These are phyloP conservation scores for Liasis olivaceus DNA, from an alignment of 2,797 vertebrate species.

Conservation along the genomic window DNA sequence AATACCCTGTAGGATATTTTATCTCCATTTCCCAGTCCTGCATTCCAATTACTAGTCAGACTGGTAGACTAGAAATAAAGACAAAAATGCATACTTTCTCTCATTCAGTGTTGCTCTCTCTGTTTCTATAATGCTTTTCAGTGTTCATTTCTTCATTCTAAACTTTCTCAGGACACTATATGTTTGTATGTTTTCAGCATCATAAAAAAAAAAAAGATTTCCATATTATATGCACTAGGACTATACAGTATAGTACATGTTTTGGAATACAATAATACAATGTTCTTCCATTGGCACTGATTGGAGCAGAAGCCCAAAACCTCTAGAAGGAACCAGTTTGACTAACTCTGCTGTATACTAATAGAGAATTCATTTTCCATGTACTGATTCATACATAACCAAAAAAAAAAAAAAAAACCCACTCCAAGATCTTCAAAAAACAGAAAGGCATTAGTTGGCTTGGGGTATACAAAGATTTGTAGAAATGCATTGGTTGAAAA, in stretches of 20 bases:
- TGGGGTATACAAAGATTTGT: neutral
- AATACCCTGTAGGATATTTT: neutral
- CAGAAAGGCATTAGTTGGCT: neutral
- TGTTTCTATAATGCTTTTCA: neutral
- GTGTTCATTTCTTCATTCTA: neutral
- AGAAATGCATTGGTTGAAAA: neutral
- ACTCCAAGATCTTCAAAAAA: neutral
- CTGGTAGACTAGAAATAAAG: neutral
- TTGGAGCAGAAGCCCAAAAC: neutral
- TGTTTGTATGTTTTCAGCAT: neutral
- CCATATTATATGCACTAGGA: neutral
- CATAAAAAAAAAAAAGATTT: neutral
- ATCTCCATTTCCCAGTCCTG: neutral
- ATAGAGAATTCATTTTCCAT: neutral
- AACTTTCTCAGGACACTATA: neutral
- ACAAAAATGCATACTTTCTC: neutral
- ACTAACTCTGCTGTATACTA: neutral
- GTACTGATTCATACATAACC: neutral
- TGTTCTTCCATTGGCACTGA: neutral
- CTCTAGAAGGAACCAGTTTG: neutral
- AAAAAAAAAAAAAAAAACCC: neutral
- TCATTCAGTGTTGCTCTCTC: neutral
- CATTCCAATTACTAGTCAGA: neutral
- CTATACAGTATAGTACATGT: neutral
- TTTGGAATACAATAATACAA: neutral